Conservation (phyloP, 2,888 invertebrate species). For the Protula sp. region DNA sequence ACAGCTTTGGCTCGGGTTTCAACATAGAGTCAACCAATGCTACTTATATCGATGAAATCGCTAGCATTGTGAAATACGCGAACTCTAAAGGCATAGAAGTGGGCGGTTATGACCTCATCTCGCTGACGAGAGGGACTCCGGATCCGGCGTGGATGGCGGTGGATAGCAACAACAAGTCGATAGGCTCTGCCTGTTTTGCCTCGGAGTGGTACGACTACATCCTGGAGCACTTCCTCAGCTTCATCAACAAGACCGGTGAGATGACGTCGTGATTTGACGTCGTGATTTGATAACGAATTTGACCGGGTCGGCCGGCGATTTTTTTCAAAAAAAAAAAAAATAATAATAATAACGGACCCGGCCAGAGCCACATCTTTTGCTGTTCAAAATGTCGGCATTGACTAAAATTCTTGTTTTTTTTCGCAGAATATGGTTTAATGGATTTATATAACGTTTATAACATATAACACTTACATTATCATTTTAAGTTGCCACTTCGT, state of each 20-base stretch:
- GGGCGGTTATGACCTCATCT: conserved; percentile 26
- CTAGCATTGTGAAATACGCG: conserved; percentile 18
- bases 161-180: conserved; percentile 5
- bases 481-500: too few relatives aligned
- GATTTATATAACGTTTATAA: too few relatives aligned
- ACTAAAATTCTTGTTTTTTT: too few relatives aligned
- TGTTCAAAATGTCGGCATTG: too few relatives aligned
- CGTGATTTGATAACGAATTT: too few relatives aligned
- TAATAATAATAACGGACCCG: too few relatives aligned
- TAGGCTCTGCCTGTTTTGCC: conserved; percentile 22
- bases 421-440: too few relatives aligned
- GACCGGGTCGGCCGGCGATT: too few relatives aligned
- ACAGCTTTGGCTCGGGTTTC: conserved; percentile 27
- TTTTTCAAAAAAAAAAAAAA: too few relatives aligned
- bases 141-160: conserved; percentile 17
- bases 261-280: too few relatives aligned
- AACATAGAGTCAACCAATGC: conserved; percentile 19
- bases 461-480: too few relatives aligned
- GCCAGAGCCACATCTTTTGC: too few relatives aligned
- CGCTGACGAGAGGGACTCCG: conserved; percentile 11
- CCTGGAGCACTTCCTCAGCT: conserved; percentile 2
- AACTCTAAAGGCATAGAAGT: conserved; percentile 24
- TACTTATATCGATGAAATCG: conserved; percentile 16
- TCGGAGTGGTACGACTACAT: conserved; percentile 26
- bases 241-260: neutral